Evolutionary conservation across 2,797 vertebrate genomes (phyloP).

Genomic region (Chiloscyllium punctatum): DNA sequence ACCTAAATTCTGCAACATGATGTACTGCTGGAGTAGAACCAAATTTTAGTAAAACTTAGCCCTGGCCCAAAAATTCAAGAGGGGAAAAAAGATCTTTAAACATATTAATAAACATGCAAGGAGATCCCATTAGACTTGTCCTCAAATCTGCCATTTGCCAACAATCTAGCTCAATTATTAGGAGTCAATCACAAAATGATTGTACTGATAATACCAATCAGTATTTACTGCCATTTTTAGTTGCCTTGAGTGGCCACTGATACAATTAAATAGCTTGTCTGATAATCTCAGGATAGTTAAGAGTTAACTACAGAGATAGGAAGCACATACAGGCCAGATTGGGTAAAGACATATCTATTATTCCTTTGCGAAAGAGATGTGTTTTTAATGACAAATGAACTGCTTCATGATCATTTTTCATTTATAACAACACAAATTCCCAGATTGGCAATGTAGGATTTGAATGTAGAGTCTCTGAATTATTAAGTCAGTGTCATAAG

Average conservation of each 20-base stretch:
- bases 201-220: too few species aligned
- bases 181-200: not conserved
- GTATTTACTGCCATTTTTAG: not conserved
- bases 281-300: not conserved
- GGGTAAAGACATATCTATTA: not conserved
- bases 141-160: not conserved
- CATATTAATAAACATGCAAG: not conserved
- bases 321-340: not conserved
- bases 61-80: too few species aligned
- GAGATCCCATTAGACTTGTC: not conserved
- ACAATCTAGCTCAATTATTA: not conserved
- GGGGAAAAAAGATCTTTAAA: not conserved
- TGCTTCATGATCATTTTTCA: not conserved
- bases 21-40: not conserved
- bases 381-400: too few species aligned
- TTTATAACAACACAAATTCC: not conserved
- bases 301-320: not conserved
- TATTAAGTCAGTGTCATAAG: not conserved
- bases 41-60: not conserved
- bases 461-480: not conserved
- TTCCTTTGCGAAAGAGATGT: too few species aligned
- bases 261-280: not conserved
- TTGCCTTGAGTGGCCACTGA: not conserved
- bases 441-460: not conserved
- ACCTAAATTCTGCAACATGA: not conserved